A percentile compares a stretch with the other conserved stretches of the same genome.
These are phyloP conservation scores for Pangasius larnaudii DNA, from an alignment of 2,797 vertebrate genomes.

Conservation along the genomic window DNA sequence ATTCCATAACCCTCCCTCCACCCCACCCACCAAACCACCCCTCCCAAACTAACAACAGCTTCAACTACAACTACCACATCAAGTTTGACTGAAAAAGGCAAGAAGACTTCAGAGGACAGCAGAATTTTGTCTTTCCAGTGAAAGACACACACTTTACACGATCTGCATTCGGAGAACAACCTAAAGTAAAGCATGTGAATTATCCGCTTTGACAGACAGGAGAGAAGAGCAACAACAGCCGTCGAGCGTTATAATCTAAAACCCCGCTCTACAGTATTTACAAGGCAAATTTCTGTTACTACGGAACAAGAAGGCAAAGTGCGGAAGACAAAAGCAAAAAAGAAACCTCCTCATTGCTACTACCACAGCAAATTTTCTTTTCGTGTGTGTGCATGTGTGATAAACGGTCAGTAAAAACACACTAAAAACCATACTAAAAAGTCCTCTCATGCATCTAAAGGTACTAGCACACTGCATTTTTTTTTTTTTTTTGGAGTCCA, in stretches of 20 bases:
- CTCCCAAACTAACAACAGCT: constrained; percentile 38
- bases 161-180: constrained; percentile 16
- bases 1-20: constrained; percentile 66
- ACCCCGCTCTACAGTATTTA: constrained; percentile 84
- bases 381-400: constrained; percentile 68
- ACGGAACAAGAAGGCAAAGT: constrained; percentile 85
- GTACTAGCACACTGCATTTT: constrained; percentile 46
- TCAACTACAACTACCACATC: constrained; percentile 84
- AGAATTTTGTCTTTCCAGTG: constrained; percentile 64
- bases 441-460: constrained; percentile 60
- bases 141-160: constrained; percentile 32
- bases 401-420: constrained; percentile 84
- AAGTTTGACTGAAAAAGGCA: constrained; percentile 65
- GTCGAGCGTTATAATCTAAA: constrained; percentile 13
- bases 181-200: constrained; percentile 71
- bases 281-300: constrained; percentile 87
- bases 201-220: constrained; percentile 56
- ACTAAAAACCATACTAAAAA: constrained; percentile 59
- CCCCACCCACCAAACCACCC: constrained; percentile 54
- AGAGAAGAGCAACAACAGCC: constrained; percentile 69
- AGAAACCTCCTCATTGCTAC: constrained; percentile 79
- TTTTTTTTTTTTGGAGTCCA: constrained; percentile 32
- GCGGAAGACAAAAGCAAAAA: constrained; percentile 84
- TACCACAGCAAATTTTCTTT: constrained; percentile 84
- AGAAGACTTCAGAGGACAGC: constrained; percentile 79